These are phyloP conservation scores for Pentalonia nigronervosa DNA, from an alignment of 1,140 invertebrate genomes.

Conservation along the genomic window DNA sequence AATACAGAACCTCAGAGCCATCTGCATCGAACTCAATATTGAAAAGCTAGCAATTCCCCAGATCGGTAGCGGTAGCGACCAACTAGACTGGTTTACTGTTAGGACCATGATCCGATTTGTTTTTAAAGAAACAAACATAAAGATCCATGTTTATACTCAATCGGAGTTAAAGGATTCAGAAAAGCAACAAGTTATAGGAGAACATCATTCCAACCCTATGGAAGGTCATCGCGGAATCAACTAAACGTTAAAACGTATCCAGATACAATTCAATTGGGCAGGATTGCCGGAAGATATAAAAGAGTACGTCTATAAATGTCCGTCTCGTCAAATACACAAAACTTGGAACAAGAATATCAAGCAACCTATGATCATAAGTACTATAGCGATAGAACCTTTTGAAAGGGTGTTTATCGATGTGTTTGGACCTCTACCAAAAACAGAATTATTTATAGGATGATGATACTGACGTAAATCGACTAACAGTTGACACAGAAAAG, in stretches of 20 bases:
- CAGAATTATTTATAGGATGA: no score
- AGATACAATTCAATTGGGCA: slow-evolving; percentile 29
- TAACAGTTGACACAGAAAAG: no score
- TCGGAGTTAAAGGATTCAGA: background rate
- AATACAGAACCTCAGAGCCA: background rate
- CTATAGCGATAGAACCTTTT: background rate
- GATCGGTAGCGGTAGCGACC: background rate
- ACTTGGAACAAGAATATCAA: slow-evolving; percentile 10
- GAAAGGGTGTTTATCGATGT: background rate
- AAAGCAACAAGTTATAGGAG: background rate
- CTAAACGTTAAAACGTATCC: no score
- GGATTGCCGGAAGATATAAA: slow-evolving; percentile 54
- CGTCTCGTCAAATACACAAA: slow-evolving; percentile 57
- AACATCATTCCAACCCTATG: slow-evolving; percentile 34
- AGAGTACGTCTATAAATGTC: slow-evolving; percentile 53
- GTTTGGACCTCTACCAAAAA: background rate
- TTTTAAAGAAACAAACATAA: background rate
- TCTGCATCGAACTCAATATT: background rate
- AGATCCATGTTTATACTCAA: background rate
- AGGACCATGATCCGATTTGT: background rate
- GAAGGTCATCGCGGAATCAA: no score
- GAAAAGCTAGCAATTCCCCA: background rate
- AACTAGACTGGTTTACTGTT: background rate
- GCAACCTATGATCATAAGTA: slow-evolving; percentile 60
- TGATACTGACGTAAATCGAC: no score